Percentiles rank a stretch among this genome's conserved stretches.
Evolutionary conservation across 2,888 invertebrate genomes (phyloP).

Genomic region (Allygus modestus): DNA sequence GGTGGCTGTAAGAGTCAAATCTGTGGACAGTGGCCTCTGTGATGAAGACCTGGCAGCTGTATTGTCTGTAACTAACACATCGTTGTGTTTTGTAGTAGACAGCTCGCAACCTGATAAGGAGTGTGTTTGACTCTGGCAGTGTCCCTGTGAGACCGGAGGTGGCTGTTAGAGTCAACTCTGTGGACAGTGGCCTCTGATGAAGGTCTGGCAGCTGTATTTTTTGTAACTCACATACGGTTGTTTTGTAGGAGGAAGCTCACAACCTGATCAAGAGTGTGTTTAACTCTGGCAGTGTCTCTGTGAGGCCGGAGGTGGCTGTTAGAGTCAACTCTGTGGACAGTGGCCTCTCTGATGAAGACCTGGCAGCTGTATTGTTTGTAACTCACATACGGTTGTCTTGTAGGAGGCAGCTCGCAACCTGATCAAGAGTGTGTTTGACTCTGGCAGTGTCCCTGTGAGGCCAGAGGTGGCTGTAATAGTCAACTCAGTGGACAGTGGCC

Average conservation of each 20-base stretch:
- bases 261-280: too few species aligned
- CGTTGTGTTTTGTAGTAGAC: conserved; percentile 22
- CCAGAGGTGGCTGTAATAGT: conserved; percentile 56
- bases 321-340: too few species aligned
- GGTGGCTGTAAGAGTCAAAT: conserved; percentile 50
- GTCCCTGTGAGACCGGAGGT: conserved; percentile 52
- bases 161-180: conserved; percentile 49
- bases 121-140: conserved; percentile 24
- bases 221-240: conserved; percentile 10
- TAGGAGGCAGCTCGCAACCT: conserved; percentile 50
- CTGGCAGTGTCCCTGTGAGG: conserved; percentile 6
- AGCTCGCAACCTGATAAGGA: conserved; percentile 43
- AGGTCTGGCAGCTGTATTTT: conserved; percentile 42
- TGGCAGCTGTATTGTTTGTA: not conserved
- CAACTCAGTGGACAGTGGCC: conserved; percentile 54
- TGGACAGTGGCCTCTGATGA: conserved; percentile 58
- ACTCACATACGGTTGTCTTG: not conserved
- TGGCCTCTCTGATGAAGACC: too few species aligned
- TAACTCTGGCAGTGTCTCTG: too few species aligned
- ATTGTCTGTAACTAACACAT: conserved; percentile 24
- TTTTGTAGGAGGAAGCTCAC: too few species aligned
- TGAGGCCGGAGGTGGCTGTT: too few species aligned
- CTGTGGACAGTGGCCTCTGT: conserved; percentile 59
- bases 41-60: conserved; percentile 49
- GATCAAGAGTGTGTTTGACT: conserved; percentile 40